These are phyloP conservation scores for Trinorchestia longiramus DNA, from an alignment of 1,140 invertebrate species.

Conservation along the genomic window DNA sequence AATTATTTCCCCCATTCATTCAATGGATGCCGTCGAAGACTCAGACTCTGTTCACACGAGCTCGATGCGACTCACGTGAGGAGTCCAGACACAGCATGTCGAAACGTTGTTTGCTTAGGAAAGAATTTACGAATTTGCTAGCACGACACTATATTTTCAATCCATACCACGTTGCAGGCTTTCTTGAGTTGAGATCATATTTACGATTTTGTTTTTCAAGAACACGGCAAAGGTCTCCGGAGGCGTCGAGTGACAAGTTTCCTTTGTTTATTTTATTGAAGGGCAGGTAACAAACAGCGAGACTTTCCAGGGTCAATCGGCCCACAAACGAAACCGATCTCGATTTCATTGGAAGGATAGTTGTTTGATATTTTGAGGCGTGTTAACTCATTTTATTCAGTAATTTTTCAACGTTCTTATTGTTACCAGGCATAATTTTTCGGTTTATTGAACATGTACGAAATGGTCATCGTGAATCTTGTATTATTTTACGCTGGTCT, in stretches of 20 bases:
- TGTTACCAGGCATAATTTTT: no score
- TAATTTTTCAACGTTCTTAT: no score
- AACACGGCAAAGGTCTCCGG: not conserved
- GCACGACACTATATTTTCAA: not conserved
- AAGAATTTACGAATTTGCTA: not conserved
- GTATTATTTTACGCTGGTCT: no score
- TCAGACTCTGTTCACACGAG: not conserved
- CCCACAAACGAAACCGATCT: not conserved
- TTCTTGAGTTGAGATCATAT: conserved; percentile 20
- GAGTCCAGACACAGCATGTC: not conserved
- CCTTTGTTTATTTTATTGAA: not conserved
- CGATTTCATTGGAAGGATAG: not conserved
- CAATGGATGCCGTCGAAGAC: not conserved
- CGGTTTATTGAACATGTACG: no score
- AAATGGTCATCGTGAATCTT: no score
- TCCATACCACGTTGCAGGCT: not conserved
- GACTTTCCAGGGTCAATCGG: not conserved
- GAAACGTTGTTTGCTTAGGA: not conserved
- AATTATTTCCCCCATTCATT: not conserved
- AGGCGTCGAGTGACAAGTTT: not conserved
- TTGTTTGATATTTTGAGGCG: not conserved
- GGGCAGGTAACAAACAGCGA: not conserved
- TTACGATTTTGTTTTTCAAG: conserved; percentile 49
- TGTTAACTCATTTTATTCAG: not conserved
- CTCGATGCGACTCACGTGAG: not conserved